These are phyloP conservation scores for Stenolophus ochropezus DNA, from an alignment of 2,888 invertebrate species.

Conservation along the genomic window DNA sequence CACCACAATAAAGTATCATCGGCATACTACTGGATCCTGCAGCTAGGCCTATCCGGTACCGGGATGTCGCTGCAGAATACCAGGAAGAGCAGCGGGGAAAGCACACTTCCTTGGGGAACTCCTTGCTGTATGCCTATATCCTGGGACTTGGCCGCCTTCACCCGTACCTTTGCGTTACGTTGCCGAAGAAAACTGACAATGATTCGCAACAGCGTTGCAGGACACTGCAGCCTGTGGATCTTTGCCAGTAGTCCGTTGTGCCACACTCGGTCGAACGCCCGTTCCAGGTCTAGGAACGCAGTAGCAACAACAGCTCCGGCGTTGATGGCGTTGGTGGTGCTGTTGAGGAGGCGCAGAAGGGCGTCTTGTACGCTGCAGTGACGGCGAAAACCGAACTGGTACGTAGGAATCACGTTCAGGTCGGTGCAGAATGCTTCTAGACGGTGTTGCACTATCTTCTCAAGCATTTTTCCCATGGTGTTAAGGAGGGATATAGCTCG, in stretches of 20 bases:
- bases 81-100: conserved; percentile 1
- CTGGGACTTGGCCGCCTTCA: neutral
- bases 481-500: conserved; percentile 11
- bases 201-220: neutral
- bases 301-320: neutral
- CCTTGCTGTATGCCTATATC: neutral
- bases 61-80: conserved; percentile 25
- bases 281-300: conserved; percentile 9
- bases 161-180: neutral
- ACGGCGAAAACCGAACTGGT: conserved; percentile 7
- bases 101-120: neutral
- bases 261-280: conserved; percentile 29
- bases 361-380: neutral
- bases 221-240: neutral
- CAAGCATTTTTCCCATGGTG: neutral
- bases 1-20: neutral
- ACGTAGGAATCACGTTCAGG: neutral
- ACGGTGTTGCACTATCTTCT: neutral
- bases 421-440: neutral
- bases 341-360: neutral
- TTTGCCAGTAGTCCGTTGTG: neutral
- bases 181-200: neutral
- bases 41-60: neutral
- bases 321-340: neutral
- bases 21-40: neutral